Evolutionary conservation across 1,140 invertebrate genomes (phyloP).

Genomic region (Copidosoma floridanum): DNA sequence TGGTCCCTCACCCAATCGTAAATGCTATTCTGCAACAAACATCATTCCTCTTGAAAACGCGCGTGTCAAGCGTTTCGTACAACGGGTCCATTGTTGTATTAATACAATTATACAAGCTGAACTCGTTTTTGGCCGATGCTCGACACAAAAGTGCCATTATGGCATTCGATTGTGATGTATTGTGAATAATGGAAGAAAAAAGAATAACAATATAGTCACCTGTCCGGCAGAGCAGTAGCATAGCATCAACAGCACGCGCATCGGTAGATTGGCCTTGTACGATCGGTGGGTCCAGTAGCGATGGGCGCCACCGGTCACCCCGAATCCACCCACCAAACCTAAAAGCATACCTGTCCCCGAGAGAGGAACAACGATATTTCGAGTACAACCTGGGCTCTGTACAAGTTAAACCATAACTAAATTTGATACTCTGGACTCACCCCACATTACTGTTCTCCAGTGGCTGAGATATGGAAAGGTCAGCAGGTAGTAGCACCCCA

Average conservation of each 20-base stretch:
- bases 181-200: no score
- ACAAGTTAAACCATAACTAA: not conserved
- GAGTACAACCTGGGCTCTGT: no score
- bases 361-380: no score
- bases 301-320: slow-evolving; percentile 81
- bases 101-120: not conserved
- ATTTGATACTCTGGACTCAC: slow-evolving; percentile 7
- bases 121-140: no score
- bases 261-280: slow-evolving; percentile 76
- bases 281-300: slow-evolving; percentile 80
- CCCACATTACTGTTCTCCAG: slow-evolving; percentile 6
- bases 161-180: no score
- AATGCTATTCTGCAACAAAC: slow-evolving; percentile 58
- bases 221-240: slow-evolving; percentile 73
- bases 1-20: slow-evolving; percentile 78
- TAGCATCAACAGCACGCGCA: slow-evolving; percentile 68
- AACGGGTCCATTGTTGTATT: not conserved
- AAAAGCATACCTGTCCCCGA: slow-evolving; percentile 53
- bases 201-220: slow-evolving; percentile 61
- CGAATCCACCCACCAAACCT: slow-evolving; percentile 61
- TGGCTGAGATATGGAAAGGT: slow-evolving; percentile 13
- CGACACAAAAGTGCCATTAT: no score
- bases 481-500: not conserved
- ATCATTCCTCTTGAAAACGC: not conserved
- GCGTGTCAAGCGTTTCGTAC: not conserved